A percentile compares a stretch with the other conserved stretches of the same genome.
These are phyloP conservation scores for Noctua fimbriata DNA, from an alignment of 2,888 invertebrate genomes.

Conservation along the genomic window DNA sequence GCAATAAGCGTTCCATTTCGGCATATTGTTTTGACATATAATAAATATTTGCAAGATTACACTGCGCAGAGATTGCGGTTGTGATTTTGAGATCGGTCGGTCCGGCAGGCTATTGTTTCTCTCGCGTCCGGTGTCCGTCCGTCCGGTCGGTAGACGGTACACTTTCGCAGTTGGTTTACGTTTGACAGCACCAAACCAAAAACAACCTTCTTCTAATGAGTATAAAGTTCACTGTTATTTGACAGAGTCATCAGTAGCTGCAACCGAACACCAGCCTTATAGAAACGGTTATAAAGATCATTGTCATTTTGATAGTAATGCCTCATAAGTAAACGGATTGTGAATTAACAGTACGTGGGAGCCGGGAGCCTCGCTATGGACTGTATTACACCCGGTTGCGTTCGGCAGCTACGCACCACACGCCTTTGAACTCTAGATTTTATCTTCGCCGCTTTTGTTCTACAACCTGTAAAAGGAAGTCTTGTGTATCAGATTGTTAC, in stretches of 20 bases:
- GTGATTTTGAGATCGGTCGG: slow-evolving; percentile 85
- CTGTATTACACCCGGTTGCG: slow-evolving; percentile 88
- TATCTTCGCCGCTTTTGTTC: slow-evolving; percentile 65
- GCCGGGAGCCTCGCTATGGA: slow-evolving; percentile 70
- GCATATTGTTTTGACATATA: slow-evolving; percentile 91
- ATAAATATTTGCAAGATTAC: slow-evolving; percentile 90
- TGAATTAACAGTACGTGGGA: slow-evolving; percentile 58
- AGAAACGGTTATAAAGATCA: background rate
- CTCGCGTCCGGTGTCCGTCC: slow-evolving; percentile 63
- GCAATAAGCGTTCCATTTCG: slow-evolving; percentile 89
- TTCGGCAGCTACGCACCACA: slow-evolving; percentile 79
- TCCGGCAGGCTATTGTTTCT: slow-evolving; percentile 79
- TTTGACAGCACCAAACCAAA: background rate
- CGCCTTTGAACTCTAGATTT: slow-evolving; percentile 69
- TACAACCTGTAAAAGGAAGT: slow-evolving; percentile 56
- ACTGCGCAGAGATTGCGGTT: slow-evolving; percentile 82
- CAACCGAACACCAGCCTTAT: background rate
- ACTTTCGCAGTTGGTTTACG: background rate
- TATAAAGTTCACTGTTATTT: background rate
- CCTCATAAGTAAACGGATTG: background rate
- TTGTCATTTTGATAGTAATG: background rate
- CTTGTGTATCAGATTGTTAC: slow-evolving; percentile 42
- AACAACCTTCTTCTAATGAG: background rate
- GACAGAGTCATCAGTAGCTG: background rate
- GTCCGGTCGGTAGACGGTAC: slow-evolving; percentile 60